Conservation (phyloP, 37 sponge, comb jelly and placozoan species). For the Halichondria panicea region DNA sequence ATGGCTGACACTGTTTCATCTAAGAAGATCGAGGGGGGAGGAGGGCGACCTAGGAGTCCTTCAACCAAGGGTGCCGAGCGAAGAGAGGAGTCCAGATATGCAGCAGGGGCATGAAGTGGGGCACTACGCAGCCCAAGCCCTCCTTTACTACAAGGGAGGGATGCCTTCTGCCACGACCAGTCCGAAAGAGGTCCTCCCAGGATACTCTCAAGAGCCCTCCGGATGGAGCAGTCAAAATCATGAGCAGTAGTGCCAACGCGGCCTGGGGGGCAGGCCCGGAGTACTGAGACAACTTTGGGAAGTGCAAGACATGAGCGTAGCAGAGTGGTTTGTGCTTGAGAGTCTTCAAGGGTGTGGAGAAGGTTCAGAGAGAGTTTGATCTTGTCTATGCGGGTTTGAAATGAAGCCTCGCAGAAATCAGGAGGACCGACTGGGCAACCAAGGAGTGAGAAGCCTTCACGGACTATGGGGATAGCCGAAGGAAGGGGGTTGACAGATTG, state of each 20-base stretch:
- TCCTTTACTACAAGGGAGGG: neutral
- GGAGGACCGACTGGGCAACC: neutral
- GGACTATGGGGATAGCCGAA: conserved; percentile 1
- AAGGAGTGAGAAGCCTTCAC: neutral
- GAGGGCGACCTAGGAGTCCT: neutral
- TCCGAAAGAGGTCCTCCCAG: neutral
- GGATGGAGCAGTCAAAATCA: neutral
- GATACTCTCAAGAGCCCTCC: neutral
- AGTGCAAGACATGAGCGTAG: neutral
- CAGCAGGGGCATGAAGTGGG: conserved; percentile 6
- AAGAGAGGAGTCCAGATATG: neutral
- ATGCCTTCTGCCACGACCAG: conserved; percentile 4
- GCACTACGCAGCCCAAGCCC: conserved; percentile 4
- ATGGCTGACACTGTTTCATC: too few species aligned
- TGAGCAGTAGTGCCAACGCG: neutral
- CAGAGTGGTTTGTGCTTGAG: conserved; percentile 1
- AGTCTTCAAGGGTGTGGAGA: neutral
- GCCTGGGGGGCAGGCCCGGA: too few species aligned
- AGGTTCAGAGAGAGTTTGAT: neutral
- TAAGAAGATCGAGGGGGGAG: too few species aligned
- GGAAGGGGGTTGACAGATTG: conserved; percentile 4
- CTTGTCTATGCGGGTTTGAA: too few species aligned
- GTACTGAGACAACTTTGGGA: neutral
- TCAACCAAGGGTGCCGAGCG: neutral
- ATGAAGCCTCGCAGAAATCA: conserved; percentile 7